phyloP scores from a whole-genome alignment of 2,888 invertebrate species.

The Latrodectus hesperus region DNA sequence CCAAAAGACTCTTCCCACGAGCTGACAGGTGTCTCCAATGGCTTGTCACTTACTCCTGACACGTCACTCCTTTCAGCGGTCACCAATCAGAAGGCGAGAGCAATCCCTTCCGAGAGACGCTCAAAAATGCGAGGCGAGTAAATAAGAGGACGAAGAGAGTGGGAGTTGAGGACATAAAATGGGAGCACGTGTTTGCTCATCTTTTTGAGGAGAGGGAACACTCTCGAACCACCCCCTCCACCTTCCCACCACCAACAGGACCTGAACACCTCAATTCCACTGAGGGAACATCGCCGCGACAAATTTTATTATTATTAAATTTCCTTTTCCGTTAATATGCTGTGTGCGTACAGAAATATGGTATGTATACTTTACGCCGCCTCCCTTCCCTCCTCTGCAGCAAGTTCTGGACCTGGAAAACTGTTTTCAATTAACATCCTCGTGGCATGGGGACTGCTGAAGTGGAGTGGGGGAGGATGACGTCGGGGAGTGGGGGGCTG shows the following conservation, averaged over 20 bases:
- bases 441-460: conserved; percentile 9
- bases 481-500: no score
- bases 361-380: conserved; percentile 21
- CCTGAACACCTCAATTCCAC: not conserved
- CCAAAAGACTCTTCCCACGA: not conserved
- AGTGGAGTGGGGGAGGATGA: no score
- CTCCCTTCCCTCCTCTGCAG: not conserved
- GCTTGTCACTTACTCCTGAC: conserved; percentile 5
- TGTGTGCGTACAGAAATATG: conserved; percentile 33
- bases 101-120: not conserved
- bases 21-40: conserved; percentile 5
- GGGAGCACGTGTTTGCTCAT: conserved; percentile 54
- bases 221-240: not conserved
- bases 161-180: conserved; percentile 15
- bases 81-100: conserved; percentile 2
- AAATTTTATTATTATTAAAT: conserved; percentile 61
- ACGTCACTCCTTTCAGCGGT: conserved; percentile 1
- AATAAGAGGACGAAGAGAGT: conserved; percentile 22
- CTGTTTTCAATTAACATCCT: conserved; percentile 55
- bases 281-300: conserved; percentile 2
- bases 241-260: not conserved
- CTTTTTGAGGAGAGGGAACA: conserved; percentile 36
- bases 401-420: conserved; percentile 37
- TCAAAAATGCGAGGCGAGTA: conserved; percentile 22
- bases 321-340: conserved; percentile 29